Conservation (phyloP, 2,113 vertebrate species). For the Phaethon lepturus region DNA sequence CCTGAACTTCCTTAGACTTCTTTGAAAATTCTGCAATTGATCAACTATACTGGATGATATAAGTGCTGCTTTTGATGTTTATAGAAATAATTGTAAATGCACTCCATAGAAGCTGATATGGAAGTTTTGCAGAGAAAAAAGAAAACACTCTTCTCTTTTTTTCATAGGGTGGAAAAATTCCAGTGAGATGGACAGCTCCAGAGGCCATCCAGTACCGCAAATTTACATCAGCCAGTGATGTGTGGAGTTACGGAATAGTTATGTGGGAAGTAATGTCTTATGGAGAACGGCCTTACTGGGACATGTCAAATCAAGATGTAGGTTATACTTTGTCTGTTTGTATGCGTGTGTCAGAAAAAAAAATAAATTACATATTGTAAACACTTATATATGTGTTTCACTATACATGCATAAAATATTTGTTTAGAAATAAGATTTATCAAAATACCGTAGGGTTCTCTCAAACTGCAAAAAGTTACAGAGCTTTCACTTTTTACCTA, state of each 20-base stretch:
- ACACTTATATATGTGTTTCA: neutral
- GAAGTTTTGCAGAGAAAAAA: neutral
- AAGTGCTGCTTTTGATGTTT: neutral
- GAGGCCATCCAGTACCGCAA: constrained; percentile 98
- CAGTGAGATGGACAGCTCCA: constrained; percentile 97
- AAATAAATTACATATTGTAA: neutral
- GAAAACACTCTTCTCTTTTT: neutral
- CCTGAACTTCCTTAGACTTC: neutral
- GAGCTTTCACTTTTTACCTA: neutral
- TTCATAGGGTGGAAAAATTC: constrained; percentile 94
- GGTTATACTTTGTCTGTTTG: constrained; percentile 63
- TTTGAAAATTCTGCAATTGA: neutral
- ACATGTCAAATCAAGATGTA: constrained; percentile 99
- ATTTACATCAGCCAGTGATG: constrained; percentile 97
- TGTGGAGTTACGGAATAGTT: constrained; percentile 98
- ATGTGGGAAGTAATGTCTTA: constrained; percentile 99
- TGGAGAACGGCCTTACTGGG: constrained; percentile 96
- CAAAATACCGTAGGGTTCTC: neutral
- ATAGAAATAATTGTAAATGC: neutral
- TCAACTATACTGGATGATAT: neutral
- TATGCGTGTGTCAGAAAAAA: neutral
- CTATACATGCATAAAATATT: neutral
- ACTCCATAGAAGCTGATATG: neutral
- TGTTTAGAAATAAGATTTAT: neutral
- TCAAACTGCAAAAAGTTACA: neutral